Conservation (phyloP, 2,797 vertebrate species). For the Columba guinea region DNA sequence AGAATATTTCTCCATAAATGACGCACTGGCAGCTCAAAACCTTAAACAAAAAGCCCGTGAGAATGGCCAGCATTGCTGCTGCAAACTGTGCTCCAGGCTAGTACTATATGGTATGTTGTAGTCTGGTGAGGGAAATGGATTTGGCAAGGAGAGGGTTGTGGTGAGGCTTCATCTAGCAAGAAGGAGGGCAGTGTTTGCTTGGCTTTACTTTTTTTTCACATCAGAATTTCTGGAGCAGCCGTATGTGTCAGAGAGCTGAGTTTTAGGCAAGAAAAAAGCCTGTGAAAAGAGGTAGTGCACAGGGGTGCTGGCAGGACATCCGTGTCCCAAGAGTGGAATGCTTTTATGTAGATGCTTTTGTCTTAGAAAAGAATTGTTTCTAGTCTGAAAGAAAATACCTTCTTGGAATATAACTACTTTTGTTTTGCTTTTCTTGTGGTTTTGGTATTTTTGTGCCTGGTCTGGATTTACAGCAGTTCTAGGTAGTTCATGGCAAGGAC, state of each 20-base stretch:
- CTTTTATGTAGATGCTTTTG: neutral
- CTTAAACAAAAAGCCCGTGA: slow-evolving; percentile 11
- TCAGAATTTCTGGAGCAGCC: neutral
- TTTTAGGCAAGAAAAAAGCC: neutral
- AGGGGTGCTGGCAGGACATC: neutral
- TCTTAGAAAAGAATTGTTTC: neutral
- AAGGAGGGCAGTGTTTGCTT: neutral
- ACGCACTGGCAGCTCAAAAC: slow-evolving; percentile 29
- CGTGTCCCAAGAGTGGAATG: neutral
- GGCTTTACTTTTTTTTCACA: neutral
- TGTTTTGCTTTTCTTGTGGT: neutral
- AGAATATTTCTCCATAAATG: slow-evolving; percentile 47
- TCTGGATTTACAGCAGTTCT: neutral
- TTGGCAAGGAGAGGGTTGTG: neutral
- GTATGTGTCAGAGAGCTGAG: neutral
- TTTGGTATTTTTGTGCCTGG: neutral
- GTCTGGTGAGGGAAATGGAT: neutral
- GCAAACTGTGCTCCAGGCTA: neutral
- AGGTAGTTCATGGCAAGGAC: neutral
- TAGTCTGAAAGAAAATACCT: neutral
- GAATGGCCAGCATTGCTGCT: slow-evolving; percentile 3
- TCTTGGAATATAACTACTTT: neutral
- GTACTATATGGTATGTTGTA: neutral
- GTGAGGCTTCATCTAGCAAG: neutral
- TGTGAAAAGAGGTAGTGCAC: neutral